Evolutionary conservation across 2,888 invertebrate species (phyloP), one percentile per base, ranked within the genome.

Genomic region (Sussaba pulchella): DNA sequence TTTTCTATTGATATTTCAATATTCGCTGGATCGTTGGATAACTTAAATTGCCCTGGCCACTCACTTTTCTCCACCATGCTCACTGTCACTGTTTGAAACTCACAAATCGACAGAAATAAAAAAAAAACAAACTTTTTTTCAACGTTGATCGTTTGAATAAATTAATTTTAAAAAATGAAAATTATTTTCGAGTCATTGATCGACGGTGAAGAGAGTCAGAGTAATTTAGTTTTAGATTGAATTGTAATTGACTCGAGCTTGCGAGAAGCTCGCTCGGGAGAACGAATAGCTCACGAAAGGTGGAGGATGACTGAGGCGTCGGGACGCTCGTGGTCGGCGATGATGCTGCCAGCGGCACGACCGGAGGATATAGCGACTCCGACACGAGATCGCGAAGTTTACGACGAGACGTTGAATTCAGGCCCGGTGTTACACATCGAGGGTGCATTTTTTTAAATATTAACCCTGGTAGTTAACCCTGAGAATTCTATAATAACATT

Each of bases 271-370:
- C 41, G 77, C 78, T 78, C 78, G 81, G 69, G 69, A 64, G 59
- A 84, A 80, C 85, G 84, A 70, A 74, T 64, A 69, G 73, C 67
- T 70, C 82, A 82, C 88, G 86, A 82, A 83, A 84, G 88, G 82
- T 84, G 84, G 87, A 87, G 88, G 84, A 86, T 88, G 84, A 91
- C 91, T 92, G 91, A 88, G 86, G 88, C 91, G 90, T 88, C 89
- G 89, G 86, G 90, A 90, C 89, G 90, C 76, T 82, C 77, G 73
- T 81, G 78, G 77, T 78, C 47, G 67, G 64, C 50, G 67, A 64
- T 59, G 59, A 73, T 73, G 78, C 71, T 66, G 76, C 73, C 72
- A 74, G 82, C 64, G 67, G 69, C 67, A 41, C 26, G 64, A 63
- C 41, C 50, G 69, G 19, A 47, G 64, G 63, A 79, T 71, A 67